Evolutionary conservation across 37 sponge, comb jelly and placozoan species (phyloP), one percentile per base, ranked within the genome.

Genomic region (Oopsacas minuta): DNA sequence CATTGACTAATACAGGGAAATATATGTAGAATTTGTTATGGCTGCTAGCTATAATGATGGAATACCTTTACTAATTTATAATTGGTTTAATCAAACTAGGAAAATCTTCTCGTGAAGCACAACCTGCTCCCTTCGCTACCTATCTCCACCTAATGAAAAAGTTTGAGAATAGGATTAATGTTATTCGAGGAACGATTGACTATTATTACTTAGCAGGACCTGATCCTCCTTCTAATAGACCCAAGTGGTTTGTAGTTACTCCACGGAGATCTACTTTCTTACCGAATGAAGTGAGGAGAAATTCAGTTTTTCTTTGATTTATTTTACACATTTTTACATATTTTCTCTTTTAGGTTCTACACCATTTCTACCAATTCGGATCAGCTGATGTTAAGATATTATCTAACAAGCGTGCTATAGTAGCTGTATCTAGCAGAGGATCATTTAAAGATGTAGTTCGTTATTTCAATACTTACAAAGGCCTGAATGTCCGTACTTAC

Each of bases 141-240:
- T 92, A 92, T 82, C 52, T 92, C 28, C 30, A 52, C 83, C 52
- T 83, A 23, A 35, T 89, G n/a, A 42, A 85, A 37, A 84, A 81
- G 8, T 85, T 85, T 53, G 81, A 34, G 39, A 93, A 93, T 88
- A 82, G 81, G 39, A 39, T 93, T 49, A 89, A 93, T 51, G 49
- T 93, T 39, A 85, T 88, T 35, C 46, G 87, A 49, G 93, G 93
- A 37, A 89, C 93, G 38, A 39, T 90, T 32, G 38, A 85, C 52
- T 89, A 52, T 37, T 46, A 88, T 85, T 38, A 87, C 39, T 61
- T 90, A 0, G 37, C 34, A 12, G 87, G 87, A 36, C 51, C 38
- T 25, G 90, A 90, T 81, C 90, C 90, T 28, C 83, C 85, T 35
- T 49, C 83, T 1, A 37, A 37, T 23, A 52, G 90, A 1, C 87